A percentile compares a stretch with the other conserved stretches of the same genome.
Evolutionary conservation across 2,797 vertebrate species (phyloP).

Genomic region (Fringilla coelebs): DNA sequence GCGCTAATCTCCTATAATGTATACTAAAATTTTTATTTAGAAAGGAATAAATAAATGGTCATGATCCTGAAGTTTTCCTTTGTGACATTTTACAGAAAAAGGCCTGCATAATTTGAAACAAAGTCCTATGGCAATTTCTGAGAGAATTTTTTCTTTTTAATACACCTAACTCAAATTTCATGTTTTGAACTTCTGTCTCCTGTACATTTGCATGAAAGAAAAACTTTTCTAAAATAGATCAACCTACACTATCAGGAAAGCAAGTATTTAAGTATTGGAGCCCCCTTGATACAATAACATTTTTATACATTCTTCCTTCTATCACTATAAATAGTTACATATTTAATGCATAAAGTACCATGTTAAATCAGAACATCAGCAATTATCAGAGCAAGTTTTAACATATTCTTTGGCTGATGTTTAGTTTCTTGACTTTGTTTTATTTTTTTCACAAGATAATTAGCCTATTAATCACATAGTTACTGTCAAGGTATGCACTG

Average conservation of each 20-base stretch:
- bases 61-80: not conserved
- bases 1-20: not conserved
- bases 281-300: not conserved
- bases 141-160: not conserved
- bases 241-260: not conserved
- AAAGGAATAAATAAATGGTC: not conserved
- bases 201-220: not conserved
- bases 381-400: not conserved
- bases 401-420: not conserved
- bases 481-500: not conserved
- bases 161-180: not conserved
- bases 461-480: conserved; percentile 24
- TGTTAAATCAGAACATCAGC: not conserved
- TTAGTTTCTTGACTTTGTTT: conserved; percentile 58
- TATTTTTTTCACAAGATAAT: conserved; percentile 60
- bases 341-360: not conserved
- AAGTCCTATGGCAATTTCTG: not conserved
- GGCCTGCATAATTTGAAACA: accelerated
- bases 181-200: not conserved
- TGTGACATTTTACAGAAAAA: not conserved
- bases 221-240: not conserved
- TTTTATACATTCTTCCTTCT: not conserved
- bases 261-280: not conserved
- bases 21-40: not conserved
- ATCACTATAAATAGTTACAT: not conserved